A percentile compares a stretch with the other conserved stretches of the same genome.
Conservation (phyloP, 2,888 invertebrate species). For the Orgyia antiqua region DNA sequence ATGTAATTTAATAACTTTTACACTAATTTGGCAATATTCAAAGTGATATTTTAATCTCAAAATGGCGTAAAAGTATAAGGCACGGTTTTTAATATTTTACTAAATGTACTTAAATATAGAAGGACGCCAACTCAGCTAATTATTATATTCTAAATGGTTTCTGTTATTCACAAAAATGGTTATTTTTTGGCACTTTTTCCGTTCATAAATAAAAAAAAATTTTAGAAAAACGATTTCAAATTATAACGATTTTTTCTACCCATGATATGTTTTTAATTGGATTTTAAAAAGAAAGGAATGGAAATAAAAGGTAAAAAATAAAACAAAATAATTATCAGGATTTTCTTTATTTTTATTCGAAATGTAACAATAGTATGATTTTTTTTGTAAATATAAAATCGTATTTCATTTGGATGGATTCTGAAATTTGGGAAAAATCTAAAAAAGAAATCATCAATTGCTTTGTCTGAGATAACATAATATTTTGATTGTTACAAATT, state of each 20-base stretch:
- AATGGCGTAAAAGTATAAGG: conserved; percentile 76
- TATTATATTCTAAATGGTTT: conserved; percentile 25
- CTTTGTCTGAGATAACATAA: conserved; percentile 22
- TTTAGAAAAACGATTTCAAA: conserved; percentile 5
- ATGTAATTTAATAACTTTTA: conserved; percentile 37
- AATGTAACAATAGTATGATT: conserved; percentile 67
- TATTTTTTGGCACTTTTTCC: conserved; percentile 38
- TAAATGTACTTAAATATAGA: conserved; percentile 58
- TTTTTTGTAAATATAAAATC: conserved; percentile 67
- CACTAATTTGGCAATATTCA: conserved; percentile 60
- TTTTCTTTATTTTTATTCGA: conserved; percentile 70
- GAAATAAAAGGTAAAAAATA: conserved; percentile 25
- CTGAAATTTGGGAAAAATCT: conserved; percentile 39
- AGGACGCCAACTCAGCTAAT: conserved; percentile 67
- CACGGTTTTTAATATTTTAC: conserved; percentile 68
- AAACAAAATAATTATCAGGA: conserved; percentile 47
- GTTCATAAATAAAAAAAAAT: conserved; percentile 15
- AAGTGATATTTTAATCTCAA: conserved; percentile 68
- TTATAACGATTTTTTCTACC: conserved; percentile 14
- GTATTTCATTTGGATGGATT: conserved; percentile 73
- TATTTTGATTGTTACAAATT: conserved; percentile 47
- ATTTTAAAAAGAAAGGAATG: conserved; percentile 22
- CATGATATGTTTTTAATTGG: conserved; percentile 62
- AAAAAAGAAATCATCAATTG: conserved; percentile 25
- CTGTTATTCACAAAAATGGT: conserved; percentile 19